These are phyloP conservation scores for Sympetrum striolatum DNA, from an alignment of 2,888 invertebrate species.

Conservation along the genomic window DNA sequence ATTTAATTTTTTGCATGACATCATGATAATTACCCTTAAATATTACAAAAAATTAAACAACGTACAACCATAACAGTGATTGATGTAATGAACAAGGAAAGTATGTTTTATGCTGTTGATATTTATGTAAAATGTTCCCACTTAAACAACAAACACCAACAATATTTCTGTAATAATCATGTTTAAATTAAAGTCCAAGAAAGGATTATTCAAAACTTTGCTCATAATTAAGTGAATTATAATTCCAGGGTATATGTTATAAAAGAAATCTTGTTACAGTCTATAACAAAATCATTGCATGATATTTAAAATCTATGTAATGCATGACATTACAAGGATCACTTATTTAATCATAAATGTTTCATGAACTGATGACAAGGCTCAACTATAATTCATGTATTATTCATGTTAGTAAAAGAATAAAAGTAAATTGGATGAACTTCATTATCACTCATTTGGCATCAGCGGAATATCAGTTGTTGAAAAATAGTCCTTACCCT, in stretches of 20 bases:
- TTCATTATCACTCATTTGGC: too few relatives aligned
- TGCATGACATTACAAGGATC: not conserved
- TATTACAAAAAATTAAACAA: not conserved
- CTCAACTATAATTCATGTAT: not conserved
- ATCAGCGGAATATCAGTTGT: too few relatives aligned
- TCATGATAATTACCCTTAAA: not conserved
- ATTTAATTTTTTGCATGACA: slow-evolving; percentile 15
- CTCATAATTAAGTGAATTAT: slow-evolving; percentile 5
- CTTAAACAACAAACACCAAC: not conserved
- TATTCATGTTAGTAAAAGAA: not conserved
- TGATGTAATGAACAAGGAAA: not conserved
- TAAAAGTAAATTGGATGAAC: not conserved
- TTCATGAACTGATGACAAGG: not conserved
- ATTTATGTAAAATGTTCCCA: not conserved
- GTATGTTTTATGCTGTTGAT: not conserved
- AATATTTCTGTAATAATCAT: slow-evolving; percentile 10
- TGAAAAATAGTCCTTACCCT: too few relatives aligned
- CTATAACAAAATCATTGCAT: not conserved
- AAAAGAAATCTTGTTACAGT: not conserved
- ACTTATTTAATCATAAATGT: not conserved
- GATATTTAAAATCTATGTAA: not conserved
- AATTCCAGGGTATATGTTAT: not conserved
- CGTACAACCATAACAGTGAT: not conserved
- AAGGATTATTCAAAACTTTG: not conserved
- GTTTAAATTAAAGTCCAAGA: slow-evolving; percentile 3